These are phyloP conservation scores for Pharmacophagus antenor DNA, from an alignment of 2,888 invertebrate species.

Conservation along the genomic window DNA sequence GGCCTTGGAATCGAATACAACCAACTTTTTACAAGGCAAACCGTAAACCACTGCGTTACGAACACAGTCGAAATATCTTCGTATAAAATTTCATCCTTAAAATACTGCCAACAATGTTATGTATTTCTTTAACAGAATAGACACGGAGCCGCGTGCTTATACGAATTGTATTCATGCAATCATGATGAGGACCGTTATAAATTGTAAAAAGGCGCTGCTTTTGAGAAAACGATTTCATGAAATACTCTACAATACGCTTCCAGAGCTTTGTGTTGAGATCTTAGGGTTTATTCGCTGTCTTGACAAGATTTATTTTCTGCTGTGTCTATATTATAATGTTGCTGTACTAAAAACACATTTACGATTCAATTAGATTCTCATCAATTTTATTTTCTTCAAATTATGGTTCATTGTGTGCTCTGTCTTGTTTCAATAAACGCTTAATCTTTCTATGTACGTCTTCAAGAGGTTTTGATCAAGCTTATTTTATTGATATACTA, in stretches of 20 bases:
- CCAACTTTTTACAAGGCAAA: too few species aligned
- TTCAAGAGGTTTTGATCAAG: too few species aligned
- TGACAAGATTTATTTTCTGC: constrained; percentile 57
- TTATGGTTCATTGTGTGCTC: not conserved
- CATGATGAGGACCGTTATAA: constrained; percentile 69
- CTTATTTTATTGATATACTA: too few species aligned
- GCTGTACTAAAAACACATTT: constrained; percentile 36
- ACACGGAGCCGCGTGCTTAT: constrained; percentile 28
- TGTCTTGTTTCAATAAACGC: not conserved
- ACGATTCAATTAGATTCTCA: constrained; percentile 17
- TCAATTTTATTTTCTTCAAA: not conserved
- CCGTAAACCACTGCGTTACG: too few species aligned
- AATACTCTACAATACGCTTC: constrained; percentile 69
- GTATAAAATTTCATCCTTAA: constrained; percentile 1
- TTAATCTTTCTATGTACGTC: too few species aligned
- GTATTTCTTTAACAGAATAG: constrained; percentile 20
- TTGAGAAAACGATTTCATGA: constrained; percentile 73
- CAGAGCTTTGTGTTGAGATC: constrained; percentile 64
- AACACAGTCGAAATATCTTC: too few species aligned
- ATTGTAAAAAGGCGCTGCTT: constrained; percentile 72
- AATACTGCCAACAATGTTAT: constrained; percentile 6
- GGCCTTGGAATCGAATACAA: too few species aligned
- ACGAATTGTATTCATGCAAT: constrained; percentile 65
- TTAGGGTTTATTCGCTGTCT: constrained; percentile 55
- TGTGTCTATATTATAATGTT: constrained; percentile 31